Evolutionary conservation across 2,113 vertebrate genomes (phyloP), one percentile per base, ranked within the genome.

Genomic region (Motacilla tschutschensis): DNA sequence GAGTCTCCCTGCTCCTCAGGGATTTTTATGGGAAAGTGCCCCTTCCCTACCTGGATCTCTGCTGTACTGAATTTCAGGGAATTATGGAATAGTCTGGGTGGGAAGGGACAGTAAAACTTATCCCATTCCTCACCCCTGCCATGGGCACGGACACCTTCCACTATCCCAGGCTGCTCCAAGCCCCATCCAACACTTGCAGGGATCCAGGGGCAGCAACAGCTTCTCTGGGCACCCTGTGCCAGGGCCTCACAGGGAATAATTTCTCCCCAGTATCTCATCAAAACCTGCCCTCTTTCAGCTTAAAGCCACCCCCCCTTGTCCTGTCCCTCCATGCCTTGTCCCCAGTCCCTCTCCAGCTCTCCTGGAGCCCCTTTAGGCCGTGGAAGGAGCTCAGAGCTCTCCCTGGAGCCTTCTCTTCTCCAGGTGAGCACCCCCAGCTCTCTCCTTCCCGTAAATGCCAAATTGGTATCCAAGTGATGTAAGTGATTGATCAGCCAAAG

Each of bases 121-220:
- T 2, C 26, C 12, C 3, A 10, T 43, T 9, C 21, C 12, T 8
- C 3, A 1, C 21, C n/a, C n/a, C 12, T 51, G 25, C 17, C 8
- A 2, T 14, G 14, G 16, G 5, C 40, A 76, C 72, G 29, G 25
- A 69, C 25, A 41, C 17, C 35, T 55, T 2, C 25, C 31, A 41
- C 5, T 9, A 0, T 7, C 8, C 14, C 57, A 38, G 28, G 18
- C 0, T 38, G 12, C 21, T 79, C 58, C 35, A 3, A 50, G 33
- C 29, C 29, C 19, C 16, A 16, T 60, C 47, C 71, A 83, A 0
- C 36, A 29, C 22, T 58, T 0, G 4, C 57, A 41, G 31, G 48
- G 14, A 55, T 71, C 22, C 22, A 54, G 50, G 26, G 26, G 10
- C 57, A 63, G 31, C 10, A 74, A 11, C 43, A 63, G 65, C 36